A percentile compares a stretch with the other conserved stretches of the same genome.
Evolutionary conservation across 2,888 invertebrate genomes (phyloP).

Genomic region (Halocaridina rubra): DNA sequence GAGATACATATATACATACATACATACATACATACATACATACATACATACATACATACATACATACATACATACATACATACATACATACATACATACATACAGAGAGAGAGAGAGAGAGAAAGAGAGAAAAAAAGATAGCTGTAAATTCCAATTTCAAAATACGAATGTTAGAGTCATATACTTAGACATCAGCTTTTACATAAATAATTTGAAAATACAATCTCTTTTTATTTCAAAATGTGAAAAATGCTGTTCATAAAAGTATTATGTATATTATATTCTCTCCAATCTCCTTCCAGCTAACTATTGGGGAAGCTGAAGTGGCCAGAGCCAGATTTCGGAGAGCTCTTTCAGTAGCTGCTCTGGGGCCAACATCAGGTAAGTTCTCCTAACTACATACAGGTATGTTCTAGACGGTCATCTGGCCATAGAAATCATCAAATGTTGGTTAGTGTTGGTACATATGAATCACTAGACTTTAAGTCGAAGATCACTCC

Average conservation of each 20-base stretch:
- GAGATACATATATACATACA: not conserved
- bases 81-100: not conserved
- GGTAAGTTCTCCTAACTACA: not conserved
- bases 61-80: not conserved
- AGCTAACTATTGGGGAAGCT: slow-evolving; percentile 32
- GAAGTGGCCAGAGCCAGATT: slow-evolving; percentile 40
- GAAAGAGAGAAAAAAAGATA: not conserved
- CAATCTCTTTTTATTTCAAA: no score
- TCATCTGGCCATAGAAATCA: no score
- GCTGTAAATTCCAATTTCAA: no score
- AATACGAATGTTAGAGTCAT: no score
- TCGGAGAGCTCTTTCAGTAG: slow-evolving; percentile 10
- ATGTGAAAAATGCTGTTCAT: no score
- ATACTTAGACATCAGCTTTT: no score
- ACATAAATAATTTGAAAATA: no score
- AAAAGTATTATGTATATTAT: no score
- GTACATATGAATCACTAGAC: no score
- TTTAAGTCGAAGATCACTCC: no score
- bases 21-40: not conserved
- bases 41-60: not conserved
- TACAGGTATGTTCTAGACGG: no score
- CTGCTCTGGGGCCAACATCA: not conserved
- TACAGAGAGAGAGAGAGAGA: not conserved
- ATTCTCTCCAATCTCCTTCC: not conserved
- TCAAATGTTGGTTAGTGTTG: no score